These are phyloP conservation scores for Xestia c-nigrum DNA, from an alignment of 2,888 invertebrate species.

Conservation along the genomic window DNA sequence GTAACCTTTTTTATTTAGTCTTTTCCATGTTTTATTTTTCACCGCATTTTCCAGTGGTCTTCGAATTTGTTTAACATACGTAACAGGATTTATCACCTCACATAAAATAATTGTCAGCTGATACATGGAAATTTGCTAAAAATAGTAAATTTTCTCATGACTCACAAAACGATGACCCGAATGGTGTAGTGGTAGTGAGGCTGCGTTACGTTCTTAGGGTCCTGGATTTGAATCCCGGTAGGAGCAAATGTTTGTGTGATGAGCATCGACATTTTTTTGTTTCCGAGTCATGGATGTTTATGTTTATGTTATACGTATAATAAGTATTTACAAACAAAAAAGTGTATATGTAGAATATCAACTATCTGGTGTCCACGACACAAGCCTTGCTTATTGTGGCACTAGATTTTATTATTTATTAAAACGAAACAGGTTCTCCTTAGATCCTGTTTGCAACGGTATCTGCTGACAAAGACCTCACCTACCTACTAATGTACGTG, in stretches of 20 bases:
- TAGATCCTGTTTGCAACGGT: neutral
- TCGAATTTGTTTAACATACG: neutral
- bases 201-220: no score
- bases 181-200: no score
- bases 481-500: neutral
- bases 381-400: no score
- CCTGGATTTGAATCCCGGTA: no score
- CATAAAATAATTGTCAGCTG: neutral
- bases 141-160: slow-evolving; percentile 9
- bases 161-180: neutral
- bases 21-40: neutral
- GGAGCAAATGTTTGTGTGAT: no score
- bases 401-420: no score
- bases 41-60: neutral
- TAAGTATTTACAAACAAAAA: no score
- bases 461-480: slow-evolving; percentile 11
- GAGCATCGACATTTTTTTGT: no score
- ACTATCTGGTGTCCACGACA: no score
- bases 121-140: neutral
- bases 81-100: neutral
- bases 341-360: no score
- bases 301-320: no score
- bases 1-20: neutral
- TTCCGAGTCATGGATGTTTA: no score
- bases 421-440: neutral